Evolutionary conservation across 2,888 invertebrate species (phyloP), one percentile per base, ranked within the genome.

Genomic region (Eristalis tenax): DNA sequence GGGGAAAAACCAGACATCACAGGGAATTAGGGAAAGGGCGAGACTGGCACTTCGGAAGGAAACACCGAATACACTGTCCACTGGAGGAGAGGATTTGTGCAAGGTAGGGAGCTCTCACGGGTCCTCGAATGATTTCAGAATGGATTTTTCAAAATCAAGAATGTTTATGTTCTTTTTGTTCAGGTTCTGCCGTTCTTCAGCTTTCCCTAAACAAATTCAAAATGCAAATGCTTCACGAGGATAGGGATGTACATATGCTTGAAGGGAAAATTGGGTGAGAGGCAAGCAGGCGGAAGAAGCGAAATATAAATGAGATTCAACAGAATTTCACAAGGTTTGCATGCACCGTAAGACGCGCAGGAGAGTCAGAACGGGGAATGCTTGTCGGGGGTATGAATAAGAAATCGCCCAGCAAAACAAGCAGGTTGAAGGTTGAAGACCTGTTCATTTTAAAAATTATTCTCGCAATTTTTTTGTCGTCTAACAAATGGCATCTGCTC

Each of bases 111-210:
- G 69, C 59, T 50, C 28, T 28, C 23, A 32, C 57, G 32, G 59
- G 56, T 18, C 26, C 26, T 59, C 35, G 26, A 26, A 50, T 71
- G 35, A 76, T 43, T 59, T 71, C 35, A 13, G 28, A 65, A 76
- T 65, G 43, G 32, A 43, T 65, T 76, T 76, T 81, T 76, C 70
- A n/a, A 70, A 82, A 82, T 65, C 76, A 56, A 18, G 66, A 76
- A 76, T 32, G 64, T 75, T 61, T 32, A 32, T 56, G 35, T 74
- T 35, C 32, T 18, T 10, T 64, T 64, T 26, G 32, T 57, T 26
- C 5, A 4, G 15, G 11, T 59, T 26, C 43, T 22, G 50, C 11
- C 18, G 43, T 43, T 23, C 38, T 38, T 38, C 26, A 57, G 38
- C 28, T 38, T 35, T 56, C 15, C 73, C 43, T 63, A 43, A 43